A percentile compares a stretch with the other conserved stretches of the same genome.
Conservation (phyloP, 2,888 invertebrate species). For the Tethea ocularis region DNA sequence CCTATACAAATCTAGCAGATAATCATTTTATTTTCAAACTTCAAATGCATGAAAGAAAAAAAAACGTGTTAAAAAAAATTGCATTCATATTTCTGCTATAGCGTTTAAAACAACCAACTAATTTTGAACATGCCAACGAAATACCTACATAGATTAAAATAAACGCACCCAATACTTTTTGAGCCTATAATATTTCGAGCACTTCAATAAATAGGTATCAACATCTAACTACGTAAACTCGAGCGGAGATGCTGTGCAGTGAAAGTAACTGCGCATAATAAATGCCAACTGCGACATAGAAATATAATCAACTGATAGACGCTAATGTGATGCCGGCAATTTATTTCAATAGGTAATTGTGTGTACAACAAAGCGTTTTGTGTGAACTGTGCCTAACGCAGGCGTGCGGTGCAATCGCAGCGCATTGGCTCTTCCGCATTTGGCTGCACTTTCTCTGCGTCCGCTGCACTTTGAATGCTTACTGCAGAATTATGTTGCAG, state of each 20-base stretch:
- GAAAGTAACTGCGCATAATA: slow-evolving; percentile 9
- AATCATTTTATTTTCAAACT: too few species aligned
- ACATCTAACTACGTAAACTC: not conserved
- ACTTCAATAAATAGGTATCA: not conserved
- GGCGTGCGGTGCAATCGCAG: slow-evolving; percentile 24
- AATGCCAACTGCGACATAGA: slow-evolving; percentile 1
- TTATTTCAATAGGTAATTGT: slow-evolving; percentile 14
- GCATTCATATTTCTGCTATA: too few species aligned
- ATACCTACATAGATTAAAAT: too few species aligned
- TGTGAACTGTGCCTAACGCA: slow-evolving; percentile 27
- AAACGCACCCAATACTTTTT: too few species aligned
- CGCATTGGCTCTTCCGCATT: slow-evolving; percentile 52
- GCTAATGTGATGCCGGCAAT: not conserved
- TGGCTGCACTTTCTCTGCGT: slow-evolving; percentile 59
- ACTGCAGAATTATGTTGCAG: slow-evolving; percentile 41
- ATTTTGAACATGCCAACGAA: too few species aligned
- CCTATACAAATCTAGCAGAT: not conserved
- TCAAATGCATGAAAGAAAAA: too few species aligned
- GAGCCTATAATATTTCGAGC: not conserved
- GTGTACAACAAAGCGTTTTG: slow-evolving; percentile 9
- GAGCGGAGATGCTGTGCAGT: not conserved
- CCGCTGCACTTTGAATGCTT: slow-evolving; percentile 49
- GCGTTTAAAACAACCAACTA: too few species aligned
- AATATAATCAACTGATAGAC: slow-evolving; percentile 1
- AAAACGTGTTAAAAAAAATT: too few species aligned